Percentiles rank a stretch among this genome's conserved stretches.
These are phyloP conservation scores for human DNA, from an alignment of 2,113 vertebrate species.

Conservation along the genomic window GRCh38 chr11:115264001-115264500, in stretches of 20 bases:
- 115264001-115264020: neutral
- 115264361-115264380: constrained; percentile 59
- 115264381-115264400: constrained; percentile 47
- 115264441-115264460: neutral
- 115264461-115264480: constrained; percentile 23
- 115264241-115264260: constrained; percentile 65
- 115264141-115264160: constrained; percentile 74
- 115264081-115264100: constrained; percentile 77
- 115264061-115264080: constrained; percentile 68
- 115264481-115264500: neutral
- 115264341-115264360: constrained; percentile 53
- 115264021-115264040: constrained; percentile 18
- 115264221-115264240: constrained; percentile 65
- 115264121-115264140: constrained; percentile 80
- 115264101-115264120: constrained; percentile 79
- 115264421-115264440: neutral
- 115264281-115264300: constrained; percentile 70
- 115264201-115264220: constrained; percentile 55
- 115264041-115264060: neutral
- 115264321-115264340: constrained; percentile 59
- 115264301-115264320: constrained; percentile 59
- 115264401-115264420: neutral
- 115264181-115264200: constrained; percentile 69
- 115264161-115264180: constrained; percentile 79
- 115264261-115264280: constrained; percentile 68